Conservation (phyloP, 2,888 invertebrate genomes). For the Drosophila diplacantha region DNA sequence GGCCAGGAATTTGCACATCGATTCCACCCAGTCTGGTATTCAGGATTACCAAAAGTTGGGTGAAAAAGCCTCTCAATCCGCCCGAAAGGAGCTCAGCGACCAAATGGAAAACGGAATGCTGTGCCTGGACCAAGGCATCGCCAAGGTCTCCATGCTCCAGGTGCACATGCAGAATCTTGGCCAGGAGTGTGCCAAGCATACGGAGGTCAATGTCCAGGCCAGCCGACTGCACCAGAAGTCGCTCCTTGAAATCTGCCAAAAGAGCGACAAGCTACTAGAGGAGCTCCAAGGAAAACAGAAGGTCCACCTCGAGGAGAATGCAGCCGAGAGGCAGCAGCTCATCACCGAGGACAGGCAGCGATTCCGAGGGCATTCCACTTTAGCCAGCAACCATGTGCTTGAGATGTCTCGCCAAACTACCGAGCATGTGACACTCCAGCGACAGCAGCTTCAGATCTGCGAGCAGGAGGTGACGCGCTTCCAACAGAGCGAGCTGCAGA, state of each 20-base stretch:
- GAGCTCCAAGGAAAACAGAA: conserved; percentile 24
- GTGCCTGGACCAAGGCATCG: conserved; percentile 52
- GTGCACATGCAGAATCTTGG: conserved; percentile 57
- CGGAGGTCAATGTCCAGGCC: conserved; percentile 36
- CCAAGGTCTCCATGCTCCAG: conserved; percentile 59
- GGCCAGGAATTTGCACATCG: conserved; percentile 26
- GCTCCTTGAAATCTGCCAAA: conserved; percentile 33
- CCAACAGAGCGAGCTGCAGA: conserved; percentile 74
- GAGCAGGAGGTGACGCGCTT: conserved; percentile 78
- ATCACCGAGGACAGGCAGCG: conserved; percentile 54
- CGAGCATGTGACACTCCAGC: conserved; percentile 66
- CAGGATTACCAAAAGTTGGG: conserved; percentile 40
- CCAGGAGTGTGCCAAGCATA: conserved; percentile 49
- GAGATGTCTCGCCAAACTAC: conserved; percentile 72
- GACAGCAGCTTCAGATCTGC: conserved; percentile 73
- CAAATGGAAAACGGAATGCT: conserved; percentile 45
- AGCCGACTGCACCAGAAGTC: conserved; percentile 37
- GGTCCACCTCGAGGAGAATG: conserved; percentile 31
- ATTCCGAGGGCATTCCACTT: conserved; percentile 55
- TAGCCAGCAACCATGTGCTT: conserved; percentile 73
- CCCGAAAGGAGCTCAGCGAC: conserved; percentile 38
- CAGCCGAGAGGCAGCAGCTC: conserved; percentile 38
- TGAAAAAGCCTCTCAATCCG: conserved; percentile 34
- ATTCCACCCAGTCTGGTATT: conserved; percentile 31
- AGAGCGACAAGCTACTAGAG: conserved; percentile 40